phyloP scores from a whole-genome alignment of 2,113 vertebrate genomes.

The Mungos mungo region DNA sequence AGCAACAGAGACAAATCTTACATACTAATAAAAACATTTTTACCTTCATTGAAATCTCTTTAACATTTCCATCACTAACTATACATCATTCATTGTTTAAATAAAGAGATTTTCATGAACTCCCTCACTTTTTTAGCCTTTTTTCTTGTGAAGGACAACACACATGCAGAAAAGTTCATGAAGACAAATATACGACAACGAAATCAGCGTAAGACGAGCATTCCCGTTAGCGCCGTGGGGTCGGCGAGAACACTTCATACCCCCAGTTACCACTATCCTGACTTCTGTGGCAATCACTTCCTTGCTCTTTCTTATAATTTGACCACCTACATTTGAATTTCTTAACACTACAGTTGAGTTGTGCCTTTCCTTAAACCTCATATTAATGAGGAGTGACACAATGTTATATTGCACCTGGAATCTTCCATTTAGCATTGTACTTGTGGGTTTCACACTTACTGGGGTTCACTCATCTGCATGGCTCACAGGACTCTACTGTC shows the following conservation, averaged over 20 bases:
- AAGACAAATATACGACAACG: neutral
- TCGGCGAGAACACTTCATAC: neutral
- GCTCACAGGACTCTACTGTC: neutral
- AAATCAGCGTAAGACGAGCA: too few species aligned
- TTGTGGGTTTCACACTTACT: neutral
- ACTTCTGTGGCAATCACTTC: neutral
- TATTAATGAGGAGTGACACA: neutral
- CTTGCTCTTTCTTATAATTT: neutral
- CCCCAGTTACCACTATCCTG: neutral
- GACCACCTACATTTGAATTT: neutral
- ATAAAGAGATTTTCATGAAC: neutral
- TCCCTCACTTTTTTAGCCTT: neutral
- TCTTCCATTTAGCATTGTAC: neutral
- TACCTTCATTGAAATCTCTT: neutral
- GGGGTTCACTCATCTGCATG: neutral
- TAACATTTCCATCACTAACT: neutral
- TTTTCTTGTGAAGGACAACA: neutral
- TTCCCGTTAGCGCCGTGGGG: accelerated
- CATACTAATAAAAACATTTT: neutral
- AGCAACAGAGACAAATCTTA: neutral
- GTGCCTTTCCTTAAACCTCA: neutral
- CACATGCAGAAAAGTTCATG: neutral
- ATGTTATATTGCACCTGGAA: neutral
- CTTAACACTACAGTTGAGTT: neutral
- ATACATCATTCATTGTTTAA: neutral